These are phyloP conservation scores for Phycodurus eques DNA, from an alignment of 2,113 vertebrate species.

Conservation along the genomic window DNA sequence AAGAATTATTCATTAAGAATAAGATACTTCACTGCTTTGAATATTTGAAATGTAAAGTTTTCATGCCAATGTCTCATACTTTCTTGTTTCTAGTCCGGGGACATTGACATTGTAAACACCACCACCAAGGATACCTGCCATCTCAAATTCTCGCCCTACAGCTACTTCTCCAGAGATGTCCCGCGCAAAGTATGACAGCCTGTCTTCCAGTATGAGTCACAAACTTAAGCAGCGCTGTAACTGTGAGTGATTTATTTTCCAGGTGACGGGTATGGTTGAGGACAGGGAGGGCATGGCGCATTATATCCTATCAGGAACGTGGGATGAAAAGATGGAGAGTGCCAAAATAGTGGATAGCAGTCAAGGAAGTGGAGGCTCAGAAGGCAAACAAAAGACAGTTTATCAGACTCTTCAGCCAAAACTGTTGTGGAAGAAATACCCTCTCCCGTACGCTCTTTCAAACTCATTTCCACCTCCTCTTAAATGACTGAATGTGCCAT, in stretches of 20 bases:
- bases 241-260: slow-evolving; percentile 20
- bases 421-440: slow-evolving; percentile 92
- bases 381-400: slow-evolving; percentile 90
- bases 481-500: neutral
- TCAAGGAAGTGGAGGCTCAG: slow-evolving; percentile 76
- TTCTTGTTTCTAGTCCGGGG: slow-evolving; percentile 79
- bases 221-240: neutral
- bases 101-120: slow-evolving; percentile 90
- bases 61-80: neutral
- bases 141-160: slow-evolving; percentile 94
- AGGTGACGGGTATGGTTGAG: slow-evolving; percentile 90
- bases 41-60: neutral
- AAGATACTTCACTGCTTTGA: neutral
- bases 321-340: slow-evolving; percentile 95
- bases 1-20: neutral
- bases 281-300: slow-evolving; percentile 80
- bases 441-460: slow-evolving; percentile 80
- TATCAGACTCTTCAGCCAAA: slow-evolving; percentile 91
- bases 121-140: slow-evolving; percentile 91
- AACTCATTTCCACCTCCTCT: neutral
- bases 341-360: slow-evolving; percentile 88
- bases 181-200: slow-evolving; percentile 83
- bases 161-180: slow-evolving; percentile 93
- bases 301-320: slow-evolving; percentile 90
- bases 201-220: neutral